These are phyloP conservation scores for Scaptomyza tumidula DNA, from an alignment of 2,888 invertebrate species.

Conservation along the genomic window DNA sequence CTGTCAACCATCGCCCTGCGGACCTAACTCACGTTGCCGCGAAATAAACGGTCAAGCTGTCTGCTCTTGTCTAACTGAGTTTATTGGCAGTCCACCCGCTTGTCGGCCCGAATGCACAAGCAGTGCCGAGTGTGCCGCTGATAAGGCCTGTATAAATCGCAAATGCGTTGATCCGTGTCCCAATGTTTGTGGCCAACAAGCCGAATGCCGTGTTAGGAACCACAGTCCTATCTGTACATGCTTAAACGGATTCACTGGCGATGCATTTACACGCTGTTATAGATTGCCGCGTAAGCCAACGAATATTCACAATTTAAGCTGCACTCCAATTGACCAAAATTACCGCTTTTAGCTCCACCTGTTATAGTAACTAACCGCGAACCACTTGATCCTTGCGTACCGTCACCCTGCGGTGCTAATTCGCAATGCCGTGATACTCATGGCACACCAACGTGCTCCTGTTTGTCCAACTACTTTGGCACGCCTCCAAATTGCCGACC, in stretches of 20 bases:
- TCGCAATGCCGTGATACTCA: conserved; percentile 87
- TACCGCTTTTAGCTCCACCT: conserved; percentile 58
- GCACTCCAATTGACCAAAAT: background rate
- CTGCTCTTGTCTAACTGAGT: conserved; percentile 89
- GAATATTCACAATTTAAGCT: background rate
- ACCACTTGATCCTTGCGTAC: conserved; percentile 87
- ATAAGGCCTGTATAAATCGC: conserved; percentile 88
- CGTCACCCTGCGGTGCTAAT: conserved; percentile 91
- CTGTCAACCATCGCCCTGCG: conserved; percentile 92
- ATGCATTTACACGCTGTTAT: conserved; percentile 86
- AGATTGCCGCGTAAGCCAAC: conserved; percentile 83
- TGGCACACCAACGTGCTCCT: conserved; percentile 87
- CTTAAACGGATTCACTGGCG: conserved; percentile 86
- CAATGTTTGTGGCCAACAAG: conserved; percentile 90
- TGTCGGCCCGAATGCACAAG: conserved; percentile 90
- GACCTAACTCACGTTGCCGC: conserved; percentile 92
- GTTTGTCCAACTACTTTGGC: conserved; percentile 89
- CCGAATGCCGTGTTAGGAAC: conserved; percentile 89
- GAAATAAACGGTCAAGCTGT: conserved; percentile 89
- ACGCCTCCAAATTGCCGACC: conserved; percentile 90
- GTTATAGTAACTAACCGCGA: conserved; percentile 67
- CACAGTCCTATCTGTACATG: conserved; percentile 92
- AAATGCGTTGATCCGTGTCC: conserved; percentile 91
- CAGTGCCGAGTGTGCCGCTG: conserved; percentile 89
- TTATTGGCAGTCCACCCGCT: conserved; percentile 86